A percentile compares a stretch with the other conserved stretches of the same genome.
Evolutionary conservation across 2,888 invertebrate species (phyloP).

Genomic region (Teleogryllus oceanicus): DNA sequence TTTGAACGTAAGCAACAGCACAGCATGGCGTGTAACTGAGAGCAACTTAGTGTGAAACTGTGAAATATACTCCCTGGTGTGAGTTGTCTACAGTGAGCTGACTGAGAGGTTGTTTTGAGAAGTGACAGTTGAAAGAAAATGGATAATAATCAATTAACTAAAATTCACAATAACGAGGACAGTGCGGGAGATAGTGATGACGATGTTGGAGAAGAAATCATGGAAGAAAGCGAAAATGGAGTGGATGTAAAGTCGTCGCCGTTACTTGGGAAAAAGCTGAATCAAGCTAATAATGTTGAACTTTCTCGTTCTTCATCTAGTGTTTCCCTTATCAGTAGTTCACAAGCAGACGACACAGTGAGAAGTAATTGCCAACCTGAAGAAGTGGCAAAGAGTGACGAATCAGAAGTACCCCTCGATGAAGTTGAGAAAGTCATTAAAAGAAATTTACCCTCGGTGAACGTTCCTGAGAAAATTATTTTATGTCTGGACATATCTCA

Average conservation of each 20-base stretch:
- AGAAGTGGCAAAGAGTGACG: conserved; percentile 25
- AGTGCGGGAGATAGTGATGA: not conserved
- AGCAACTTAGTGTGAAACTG: too few species aligned
- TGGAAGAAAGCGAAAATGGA: conserved; percentile 9
- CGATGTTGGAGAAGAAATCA: not conserved
- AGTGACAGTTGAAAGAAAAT: not conserved
- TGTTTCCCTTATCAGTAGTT: conserved; percentile 27
- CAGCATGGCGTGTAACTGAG: too few species aligned
- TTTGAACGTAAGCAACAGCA: too few species aligned
- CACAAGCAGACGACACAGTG: conserved; percentile 26
- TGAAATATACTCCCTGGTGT: too few species aligned
- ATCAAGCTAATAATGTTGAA: conserved; percentile 4
- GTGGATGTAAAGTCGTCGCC: not conserved
- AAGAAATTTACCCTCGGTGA: conserved; percentile 42
- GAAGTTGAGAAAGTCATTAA: conserved; percentile 32
- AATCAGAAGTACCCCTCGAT: conserved; percentile 22
- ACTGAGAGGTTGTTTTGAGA: too few species aligned
- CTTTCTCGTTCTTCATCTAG: conserved; percentile 30
- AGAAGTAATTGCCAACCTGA: conserved; percentile 24
- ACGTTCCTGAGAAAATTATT: conserved; percentile 61
- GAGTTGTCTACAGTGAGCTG: too few species aligned
- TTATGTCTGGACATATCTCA: conserved; percentile 61
- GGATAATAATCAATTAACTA: not conserved
- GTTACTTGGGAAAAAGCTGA: not conserved
- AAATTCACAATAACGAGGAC: not conserved